Base-by-base conservation (phyloP, 2,888 invertebrate species). In the Lasius platythorax region DNA sequence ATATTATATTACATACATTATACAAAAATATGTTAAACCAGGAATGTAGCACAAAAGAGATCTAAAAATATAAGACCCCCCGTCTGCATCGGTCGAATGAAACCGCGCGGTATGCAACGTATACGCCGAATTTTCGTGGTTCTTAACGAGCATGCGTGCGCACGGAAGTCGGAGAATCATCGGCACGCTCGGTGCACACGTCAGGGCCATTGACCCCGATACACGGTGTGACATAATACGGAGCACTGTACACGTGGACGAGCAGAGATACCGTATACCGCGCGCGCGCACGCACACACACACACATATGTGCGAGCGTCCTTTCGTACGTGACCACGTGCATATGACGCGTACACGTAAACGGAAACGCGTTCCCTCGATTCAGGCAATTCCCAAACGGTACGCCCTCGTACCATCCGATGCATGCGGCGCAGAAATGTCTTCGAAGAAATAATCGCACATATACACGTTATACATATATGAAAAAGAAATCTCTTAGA, bases 151-250 rank as follows among this genome's bases (percentile, higher is more conserved):
- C 12, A 18, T 61, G 79, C 79, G 78, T 79, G 78, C 75, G 86
- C 74, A 86, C 82, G 83, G 88, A 84, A 85, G 79, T 86, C 75
- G 85, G 87, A 89, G 90, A 92, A 18, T 93, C 92, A 93, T 91
- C 93, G 93, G 92, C 92, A 93, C 91, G 93, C 92, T 93, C 89
- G 90, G 86, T 92, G 93, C 93, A 90, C 93, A 91, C 93, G 93
- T 92, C 93, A 92, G 93, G 93, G 93, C 91, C 93, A 93, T 92
- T 91, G 93, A 94, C 94, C 94, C 87, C 92, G 86, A 86, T 88
- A 85, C 87, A 78, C 86, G 56, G 63, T 84, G 85, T 89, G 89
- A 89, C 89, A 87, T 88, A 89, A 91, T 84, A 84, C 83, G 74
- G 46, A 72, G 50, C 67, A 33, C 81, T 63, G 73, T 85, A 87